Conservation (phyloP, 2,888 invertebrate genomes). For the Dolomedes plantarius region DNA sequence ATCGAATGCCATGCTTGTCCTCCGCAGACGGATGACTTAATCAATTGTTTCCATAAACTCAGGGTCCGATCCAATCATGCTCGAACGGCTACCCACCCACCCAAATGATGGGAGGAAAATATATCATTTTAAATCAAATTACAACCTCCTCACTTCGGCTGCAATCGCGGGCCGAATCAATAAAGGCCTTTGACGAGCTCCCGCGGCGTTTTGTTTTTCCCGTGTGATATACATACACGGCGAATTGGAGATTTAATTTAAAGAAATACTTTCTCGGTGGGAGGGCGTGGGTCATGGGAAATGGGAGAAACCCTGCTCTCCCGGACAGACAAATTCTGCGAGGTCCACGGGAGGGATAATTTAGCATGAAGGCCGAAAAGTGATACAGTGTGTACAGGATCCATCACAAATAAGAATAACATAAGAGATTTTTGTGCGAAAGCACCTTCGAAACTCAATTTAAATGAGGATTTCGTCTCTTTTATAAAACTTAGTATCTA, state of each 20-base stretch:
- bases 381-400: too few relatives aligned
- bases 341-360: too few relatives aligned
- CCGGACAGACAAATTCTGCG: too few relatives aligned
- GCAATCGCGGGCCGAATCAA: slow-evolving; percentile 55
- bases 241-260: background rate
- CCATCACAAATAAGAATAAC: too few relatives aligned
- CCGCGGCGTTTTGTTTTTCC: slow-evolving; percentile 4
- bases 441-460: too few relatives aligned
- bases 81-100: background rate
- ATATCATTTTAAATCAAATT: slow-evolving; percentile 72
- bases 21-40: slow-evolving; percentile 35
- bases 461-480: too few relatives aligned
- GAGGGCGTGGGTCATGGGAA: background rate
- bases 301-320: too few relatives aligned
- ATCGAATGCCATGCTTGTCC: slow-evolving; percentile 8
- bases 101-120: slow-evolving; percentile 37
- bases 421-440: too few relatives aligned
- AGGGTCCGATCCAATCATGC: slow-evolving; percentile 20
- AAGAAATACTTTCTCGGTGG: background rate
- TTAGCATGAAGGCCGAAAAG: too few relatives aligned
- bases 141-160: slow-evolving; percentile 42
- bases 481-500: too few relatives aligned
- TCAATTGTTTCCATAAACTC: slow-evolving; percentile 37
- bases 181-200: slow-evolving; percentile 19
- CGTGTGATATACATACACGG: background rate